These are phyloP conservation scores for Zingel zingel DNA, from an alignment of 2,113 vertebrate genomes.

Conservation along the genomic window DNA sequence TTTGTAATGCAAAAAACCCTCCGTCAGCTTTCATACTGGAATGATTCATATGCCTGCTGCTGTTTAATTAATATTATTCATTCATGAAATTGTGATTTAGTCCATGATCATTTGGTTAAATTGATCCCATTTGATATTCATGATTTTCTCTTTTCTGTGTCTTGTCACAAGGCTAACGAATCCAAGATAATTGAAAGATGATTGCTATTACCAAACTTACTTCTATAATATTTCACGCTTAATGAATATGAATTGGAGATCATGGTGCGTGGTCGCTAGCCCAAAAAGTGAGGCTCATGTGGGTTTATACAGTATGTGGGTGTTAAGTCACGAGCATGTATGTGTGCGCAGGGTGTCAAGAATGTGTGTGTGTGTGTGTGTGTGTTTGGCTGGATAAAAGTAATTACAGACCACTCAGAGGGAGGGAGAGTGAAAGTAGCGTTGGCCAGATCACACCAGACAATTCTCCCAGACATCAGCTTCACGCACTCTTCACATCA, in stretches of 20 bases:
- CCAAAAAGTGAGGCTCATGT: slow-evolving; percentile 27
- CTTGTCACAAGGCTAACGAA: slow-evolving; percentile 79
- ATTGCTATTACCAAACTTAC: slow-evolving; percentile 82
- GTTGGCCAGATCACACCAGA: slow-evolving; percentile 54
- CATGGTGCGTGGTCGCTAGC: slow-evolving; percentile 51
- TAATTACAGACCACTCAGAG: slow-evolving; percentile 64
- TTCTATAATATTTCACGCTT: slow-evolving; percentile 81
- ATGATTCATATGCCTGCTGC: slow-evolving; percentile 75
- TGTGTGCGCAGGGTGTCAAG: background rate
- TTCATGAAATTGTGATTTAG: slow-evolving; percentile 85
- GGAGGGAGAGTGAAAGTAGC: slow-evolving; percentile 49
- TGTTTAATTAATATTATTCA: slow-evolving; percentile 84
- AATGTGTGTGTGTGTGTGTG: slow-evolving; percentile 24
- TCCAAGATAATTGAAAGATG: slow-evolving; percentile 85
- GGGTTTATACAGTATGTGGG: slow-evolving; percentile 47
- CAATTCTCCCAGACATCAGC: slow-evolving; percentile 53
- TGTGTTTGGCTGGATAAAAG: slow-evolving; percentile 47
- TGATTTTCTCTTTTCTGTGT: slow-evolving; percentile 79
- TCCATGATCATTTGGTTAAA: slow-evolving; percentile 82
- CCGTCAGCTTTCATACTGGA: slow-evolving; percentile 53
- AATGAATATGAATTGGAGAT: slow-evolving; percentile 82
- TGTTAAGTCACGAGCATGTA: slow-evolving; percentile 32
- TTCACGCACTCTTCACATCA: slow-evolving; percentile 55
- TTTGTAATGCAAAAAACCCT: slow-evolving; percentile 64
- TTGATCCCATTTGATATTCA: slow-evolving; percentile 84